Percentiles rank a stretch among this genome's conserved stretches.
Evolutionary conservation across 2,888 invertebrate genomes (phyloP).

Genomic region (Cosmopolites sordidus): DNA sequence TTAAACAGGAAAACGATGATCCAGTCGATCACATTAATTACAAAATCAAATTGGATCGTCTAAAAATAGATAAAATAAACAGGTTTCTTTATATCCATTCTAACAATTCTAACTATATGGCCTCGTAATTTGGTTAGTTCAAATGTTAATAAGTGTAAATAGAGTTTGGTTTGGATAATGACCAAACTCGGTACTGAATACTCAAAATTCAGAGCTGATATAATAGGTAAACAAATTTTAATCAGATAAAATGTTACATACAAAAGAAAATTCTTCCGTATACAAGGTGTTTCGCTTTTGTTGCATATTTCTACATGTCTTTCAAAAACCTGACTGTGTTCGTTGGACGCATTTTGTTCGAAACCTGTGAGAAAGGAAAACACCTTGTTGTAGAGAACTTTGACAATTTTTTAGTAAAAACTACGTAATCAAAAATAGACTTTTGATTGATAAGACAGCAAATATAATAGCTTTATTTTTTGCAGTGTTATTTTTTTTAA

Average conservation of each 20-base stretch:
- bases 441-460: neutral
- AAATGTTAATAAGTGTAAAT: conserved; percentile 22
- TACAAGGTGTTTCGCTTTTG: neutral
- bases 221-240: conserved; percentile 10
- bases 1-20: no score
- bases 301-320: neutral
- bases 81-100: no score
- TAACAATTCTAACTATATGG: conserved; percentile 7
- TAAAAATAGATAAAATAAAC: no score
- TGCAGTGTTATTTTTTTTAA: neutral
- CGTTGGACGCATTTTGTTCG: neutral
- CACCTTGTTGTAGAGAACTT: no score
- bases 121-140: conserved; percentile 18
- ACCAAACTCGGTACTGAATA: conserved; percentile 10
- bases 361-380: neutral
- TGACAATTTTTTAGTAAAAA: neutral
- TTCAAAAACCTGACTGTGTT: neutral
- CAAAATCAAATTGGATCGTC: no score
- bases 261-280: neutral
- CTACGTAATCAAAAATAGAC: conserved; percentile 1
- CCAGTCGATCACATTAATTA: no score
- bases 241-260: neutral
- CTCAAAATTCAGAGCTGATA: conserved; percentile 12
- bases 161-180: conserved; percentile 7
- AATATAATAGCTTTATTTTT: neutral